Percentiles rank a stretch among this genome's conserved stretches.
phyloP scores from a whole-genome alignment of 2,113 vertebrate genomes.

The Penelope pileata region DNA sequence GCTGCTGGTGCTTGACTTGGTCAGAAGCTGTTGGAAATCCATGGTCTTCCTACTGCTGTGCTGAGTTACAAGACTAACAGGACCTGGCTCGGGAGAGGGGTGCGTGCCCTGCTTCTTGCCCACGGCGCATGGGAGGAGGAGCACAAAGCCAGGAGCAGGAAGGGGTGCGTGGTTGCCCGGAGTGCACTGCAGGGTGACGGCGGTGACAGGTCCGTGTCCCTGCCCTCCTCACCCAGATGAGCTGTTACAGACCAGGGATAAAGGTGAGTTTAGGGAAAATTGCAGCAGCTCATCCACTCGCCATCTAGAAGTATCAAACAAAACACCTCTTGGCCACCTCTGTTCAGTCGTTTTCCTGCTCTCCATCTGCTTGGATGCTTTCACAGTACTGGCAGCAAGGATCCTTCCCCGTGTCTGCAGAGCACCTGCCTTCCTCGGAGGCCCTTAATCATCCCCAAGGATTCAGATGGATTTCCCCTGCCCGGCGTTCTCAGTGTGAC shows the following conservation, averaged over 20 bases:
- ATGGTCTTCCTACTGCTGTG: background rate
- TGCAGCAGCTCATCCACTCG: background rate
- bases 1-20: background rate
- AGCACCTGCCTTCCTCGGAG: background rate
- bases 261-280: background rate
- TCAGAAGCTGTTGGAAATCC: background rate
- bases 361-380: background rate
- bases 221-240: too few species aligned
- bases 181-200: too few species aligned
- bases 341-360: too few species aligned
- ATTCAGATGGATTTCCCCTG: background rate
- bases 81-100: background rate
- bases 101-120: accelerated
- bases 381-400: background rate
- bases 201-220: background rate
- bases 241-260: background rate
- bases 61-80: background rate
- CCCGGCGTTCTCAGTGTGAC: background rate
- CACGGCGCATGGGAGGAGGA: accelerated
- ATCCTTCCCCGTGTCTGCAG: background rate
- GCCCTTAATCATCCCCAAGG: accelerated
- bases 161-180: accelerated
- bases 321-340: background rate
- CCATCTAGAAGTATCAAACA: accelerated
- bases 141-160: too few species aligned